Base-by-base conservation (phyloP, 2,113 vertebrate genomes). In the Kobus ellipsiprymnus region DNA sequence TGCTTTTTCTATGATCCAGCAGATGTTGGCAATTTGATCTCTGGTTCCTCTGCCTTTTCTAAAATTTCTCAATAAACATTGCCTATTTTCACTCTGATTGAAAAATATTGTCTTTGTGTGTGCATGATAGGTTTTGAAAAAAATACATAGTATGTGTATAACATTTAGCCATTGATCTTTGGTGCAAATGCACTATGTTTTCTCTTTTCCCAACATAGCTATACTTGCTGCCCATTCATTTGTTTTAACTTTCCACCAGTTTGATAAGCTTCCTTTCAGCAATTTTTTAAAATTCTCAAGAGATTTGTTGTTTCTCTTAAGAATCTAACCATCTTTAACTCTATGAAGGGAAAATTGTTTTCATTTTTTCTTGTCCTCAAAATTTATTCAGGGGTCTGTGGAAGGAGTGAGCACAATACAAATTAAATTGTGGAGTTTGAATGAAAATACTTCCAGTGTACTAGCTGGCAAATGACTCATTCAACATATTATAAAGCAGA, bases 281-380 rank as follows among this genome's bases (percentile, higher is more conserved):
- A 91, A 52, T 48, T 2, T 62, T 77, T 87, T 54, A 13, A 11
- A 82, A 29, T 5, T 91, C 12, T 23, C 17, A 36, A 29, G 5
- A 55, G 17, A 6, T 87, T 77, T 40, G 29, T 50, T 46, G 36
- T 96, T 85, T 84, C 17, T n/a, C 1, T 71, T 62, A 74, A 67
- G 19, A 90, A 59, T 62, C 74, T 52, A 95, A 48, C 1, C 78
- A 50, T 52, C 12, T 36, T 71, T 92, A 86, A 54, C 55, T n/a
- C 57, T 71, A 29, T 59, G 14, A 60, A 40, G 7, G 29, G 1
- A 29, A 77, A 2, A 44, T 40, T 62, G 15, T 19, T 62, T 77
- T 85, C 27, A 50, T 80, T 97, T 91, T 90, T 25, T 87, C 7
- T 50, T 10, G 46, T 44, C 64, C 25, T 95, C 54, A 83, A 94